A percentile compares a stretch with the other conserved stretches of the same genome.
phyloP scores from a whole-genome alignment of 2,888 invertebrate species.

The Automeris io region DNA sequence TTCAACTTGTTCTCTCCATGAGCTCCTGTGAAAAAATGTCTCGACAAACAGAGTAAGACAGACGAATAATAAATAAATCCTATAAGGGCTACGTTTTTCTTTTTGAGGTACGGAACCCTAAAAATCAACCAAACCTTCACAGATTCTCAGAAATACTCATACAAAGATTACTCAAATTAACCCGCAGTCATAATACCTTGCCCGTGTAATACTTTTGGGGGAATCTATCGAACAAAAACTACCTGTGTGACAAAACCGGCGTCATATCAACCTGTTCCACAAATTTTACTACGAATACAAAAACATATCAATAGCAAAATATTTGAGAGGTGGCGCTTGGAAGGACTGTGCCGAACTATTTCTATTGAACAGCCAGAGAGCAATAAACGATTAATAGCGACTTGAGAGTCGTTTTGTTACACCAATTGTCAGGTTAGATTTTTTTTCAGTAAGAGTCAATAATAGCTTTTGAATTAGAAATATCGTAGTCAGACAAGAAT shows the following conservation, averaged over 20 bases:
- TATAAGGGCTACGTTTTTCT: too few relatives aligned
- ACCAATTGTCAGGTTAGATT: background rate
- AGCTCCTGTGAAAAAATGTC: too few relatives aligned
- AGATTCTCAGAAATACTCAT: slow-evolving; percentile 8
- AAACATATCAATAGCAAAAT: slow-evolving; percentile 49
- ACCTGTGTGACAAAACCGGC: slow-evolving; percentile 46
- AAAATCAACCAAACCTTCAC: too few relatives aligned
- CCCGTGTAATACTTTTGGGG: slow-evolving; percentile 32
- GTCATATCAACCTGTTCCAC: slow-evolving; percentile 37
- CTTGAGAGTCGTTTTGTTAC: slow-evolving; percentile 37
- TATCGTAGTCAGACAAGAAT: background rate
- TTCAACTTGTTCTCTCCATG: too few relatives aligned
- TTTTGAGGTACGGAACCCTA: too few relatives aligned
- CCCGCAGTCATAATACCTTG: slow-evolving; percentile 26
- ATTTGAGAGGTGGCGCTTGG: slow-evolving; percentile 58
- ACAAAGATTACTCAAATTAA: slow-evolving; percentile 22
- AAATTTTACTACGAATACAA: slow-evolving; percentile 53
- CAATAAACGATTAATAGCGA: slow-evolving; percentile 42
- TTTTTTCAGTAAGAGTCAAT: background rate
- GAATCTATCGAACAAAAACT: slow-evolving; percentile 44
- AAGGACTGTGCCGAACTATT: slow-evolving; percentile 27
- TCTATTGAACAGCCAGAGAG: slow-evolving; percentile 34
- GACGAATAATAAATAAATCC: too few relatives aligned
- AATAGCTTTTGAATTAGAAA: slow-evolving; percentile 2
- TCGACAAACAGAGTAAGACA: too few relatives aligned